Evolutionary conservation across 2,113 vertebrate species (phyloP).

Genomic region (Cryptomyrus ogoouensis): DNA sequence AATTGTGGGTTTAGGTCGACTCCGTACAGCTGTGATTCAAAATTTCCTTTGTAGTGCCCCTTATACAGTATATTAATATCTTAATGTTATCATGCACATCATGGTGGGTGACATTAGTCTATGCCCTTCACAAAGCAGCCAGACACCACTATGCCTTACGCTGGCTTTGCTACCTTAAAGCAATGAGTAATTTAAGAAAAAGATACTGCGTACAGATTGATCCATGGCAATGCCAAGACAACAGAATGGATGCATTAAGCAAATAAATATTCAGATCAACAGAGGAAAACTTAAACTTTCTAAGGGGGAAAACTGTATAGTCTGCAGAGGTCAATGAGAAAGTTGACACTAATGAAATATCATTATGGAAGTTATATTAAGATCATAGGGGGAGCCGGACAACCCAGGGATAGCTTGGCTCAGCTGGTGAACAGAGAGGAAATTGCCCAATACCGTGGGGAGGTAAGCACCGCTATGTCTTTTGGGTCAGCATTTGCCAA

Average conservation of each 20-base stretch:
- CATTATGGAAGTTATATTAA: neutral
- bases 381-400: neutral
- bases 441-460: neutral
- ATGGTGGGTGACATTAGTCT: neutral
- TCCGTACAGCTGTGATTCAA: neutral
- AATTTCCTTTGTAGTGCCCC: neutral
- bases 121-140: neutral
- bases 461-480: neutral
- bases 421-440: neutral
- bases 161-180: neutral
- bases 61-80: neutral
- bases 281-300: neutral
- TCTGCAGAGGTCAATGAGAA: neutral
- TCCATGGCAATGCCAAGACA: neutral
- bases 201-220: neutral
- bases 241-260: neutral
- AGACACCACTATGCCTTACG: neutral
- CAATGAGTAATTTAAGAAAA: neutral
- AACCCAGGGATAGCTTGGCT: neutral
- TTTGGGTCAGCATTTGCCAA: conserved; percentile 5
- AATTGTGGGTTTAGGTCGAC: neutral
- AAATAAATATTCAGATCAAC: neutral
- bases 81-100: neutral
- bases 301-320: neutral
- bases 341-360: neutral